Evolutionary conservation across 2,797 vertebrate species (phyloP), one percentile per base, ranked within the genome.

Genomic region (Falco columbarius): DNA sequence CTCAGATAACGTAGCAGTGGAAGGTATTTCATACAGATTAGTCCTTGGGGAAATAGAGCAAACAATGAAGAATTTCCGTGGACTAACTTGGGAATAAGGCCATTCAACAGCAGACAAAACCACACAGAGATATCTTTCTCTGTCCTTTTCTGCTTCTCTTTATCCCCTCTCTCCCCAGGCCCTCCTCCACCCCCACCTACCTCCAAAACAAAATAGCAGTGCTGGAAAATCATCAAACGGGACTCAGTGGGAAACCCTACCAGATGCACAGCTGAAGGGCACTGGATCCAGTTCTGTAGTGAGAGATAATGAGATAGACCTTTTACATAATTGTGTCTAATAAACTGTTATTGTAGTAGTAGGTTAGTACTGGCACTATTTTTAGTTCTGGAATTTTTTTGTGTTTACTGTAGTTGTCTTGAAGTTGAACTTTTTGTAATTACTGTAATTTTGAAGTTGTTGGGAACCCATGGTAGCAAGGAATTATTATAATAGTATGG

Each of bases 191-290:
- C 12, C 34, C 26, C 38, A 22, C 20, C 18, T 82, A 20, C 29
- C 30, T 51, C 42, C 34, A 51, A 55, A 90, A 58, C 18, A 55
- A 89, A 74, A 49, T n/a, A 77, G 30, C 46, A 77, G 16, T 40
- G 44, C 49, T 94, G 79, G 88, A 87, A 89, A 81, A 86, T 52
- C 56, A 74, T 94, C 77, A 77, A 55, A 84, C 3, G 2, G 20
- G 46, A 67, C 49, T 87, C 38, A 23, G 29, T 66, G 66, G 74
- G 77, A 95, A 91, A 36, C 81, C 22, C 26, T 27, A 91, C 61
- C 52, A 96, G 85, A 74, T 87, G 59, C 74, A 63, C 58, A 91
- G 88, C 81, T 84, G 77, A 91, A 91, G 77, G 70, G 55, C 46
- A 59, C 66, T 84, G 65, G 87, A 73, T 86, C 27, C 81, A 75